Percentiles rank a stretch among this genome's conserved stretches.
Conservation (phyloP, 2,797 vertebrate species). For the Enteromius anoplus region DNA sequence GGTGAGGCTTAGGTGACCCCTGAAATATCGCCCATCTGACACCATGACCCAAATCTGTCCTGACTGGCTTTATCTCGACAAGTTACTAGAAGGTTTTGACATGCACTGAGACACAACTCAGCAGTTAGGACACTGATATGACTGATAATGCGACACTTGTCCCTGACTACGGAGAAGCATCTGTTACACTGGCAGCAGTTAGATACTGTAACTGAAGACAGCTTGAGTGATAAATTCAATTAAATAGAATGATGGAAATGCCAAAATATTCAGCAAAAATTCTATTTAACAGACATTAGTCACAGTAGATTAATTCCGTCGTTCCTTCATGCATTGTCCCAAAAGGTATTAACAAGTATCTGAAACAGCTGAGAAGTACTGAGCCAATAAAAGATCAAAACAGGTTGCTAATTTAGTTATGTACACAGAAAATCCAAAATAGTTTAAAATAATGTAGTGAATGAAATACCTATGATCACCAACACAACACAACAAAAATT, state of each 20-base stretch:
- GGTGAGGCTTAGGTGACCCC: constrained; percentile 46
- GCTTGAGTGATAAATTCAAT: neutral
- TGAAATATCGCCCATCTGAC: constrained; percentile 52
- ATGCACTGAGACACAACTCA: constrained; percentile 19
- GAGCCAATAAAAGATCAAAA: neutral
- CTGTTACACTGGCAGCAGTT: neutral
- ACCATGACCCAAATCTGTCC: constrained; percentile 62
- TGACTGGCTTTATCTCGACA: constrained; percentile 48
- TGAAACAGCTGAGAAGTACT: neutral
- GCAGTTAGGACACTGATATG: constrained; percentile 36
- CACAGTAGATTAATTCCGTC: neutral
- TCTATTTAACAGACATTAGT: neutral
- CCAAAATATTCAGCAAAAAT: neutral
- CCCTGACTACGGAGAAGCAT: constrained; percentile 12
- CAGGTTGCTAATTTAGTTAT: neutral
- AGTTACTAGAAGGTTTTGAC: constrained; percentile 46
- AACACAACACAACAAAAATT: neutral
- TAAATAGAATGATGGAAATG: neutral
- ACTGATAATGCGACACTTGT: constrained; percentile 35
- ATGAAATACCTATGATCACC: neutral
- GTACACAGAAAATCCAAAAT: neutral
- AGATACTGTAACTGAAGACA: neutral
- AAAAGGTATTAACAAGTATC: neutral
- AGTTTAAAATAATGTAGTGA: neutral
- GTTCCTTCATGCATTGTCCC: neutral